Evolutionary conservation across 2,888 invertebrate genomes (phyloP), one percentile per base, ranked within the genome.

Genomic region (Epirrita christyi): DNA sequence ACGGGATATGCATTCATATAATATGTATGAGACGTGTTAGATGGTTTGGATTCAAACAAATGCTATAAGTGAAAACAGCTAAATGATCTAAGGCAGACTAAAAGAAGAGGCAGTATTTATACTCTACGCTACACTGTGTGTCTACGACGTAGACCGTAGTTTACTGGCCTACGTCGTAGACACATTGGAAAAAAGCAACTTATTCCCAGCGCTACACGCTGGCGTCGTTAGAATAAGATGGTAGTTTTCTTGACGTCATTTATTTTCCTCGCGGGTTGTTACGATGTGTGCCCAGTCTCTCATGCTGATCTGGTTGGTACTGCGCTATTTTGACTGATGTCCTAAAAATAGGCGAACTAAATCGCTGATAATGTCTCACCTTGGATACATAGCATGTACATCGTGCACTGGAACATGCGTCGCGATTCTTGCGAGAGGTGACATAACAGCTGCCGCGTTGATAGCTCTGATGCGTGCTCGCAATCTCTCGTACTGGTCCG

Each of bases 381-480:
- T 90, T 63, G 89, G 90, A 73, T 88, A 91, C 61, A 86, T 73
- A 60, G 80, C 70, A 64, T 89, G 92, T 54, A 87, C 65, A 51
- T 91, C 90, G 0, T 88, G 87, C 36, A 85, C 84, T 10, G 92
- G 89, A 11, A 88, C 84, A 37, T 86, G 88, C 0, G 82, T 78
- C 9, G 78, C 60, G 41, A 78, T 77, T 29, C 74, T 67, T 10
- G 80, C 66, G 34, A 80, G 87, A 1, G 90, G 89, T 0, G 89
- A 88, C 83, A 86, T 81, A 13, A 75, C 83, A 0, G 80, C 85
- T 0, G 86, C 88, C 0, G 91, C 92, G 68, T 92, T 92, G 70
- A 92, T 89, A 1, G 92, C 92, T 7, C 91, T 75, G 37, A 92
- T 92, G 70, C 92, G 85, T n/a, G 92, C 92, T 37, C 92, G 89